Evolutionary conservation across 2,113 vertebrate species (phyloP).

Genomic region (Pao palembangensis): DNA sequence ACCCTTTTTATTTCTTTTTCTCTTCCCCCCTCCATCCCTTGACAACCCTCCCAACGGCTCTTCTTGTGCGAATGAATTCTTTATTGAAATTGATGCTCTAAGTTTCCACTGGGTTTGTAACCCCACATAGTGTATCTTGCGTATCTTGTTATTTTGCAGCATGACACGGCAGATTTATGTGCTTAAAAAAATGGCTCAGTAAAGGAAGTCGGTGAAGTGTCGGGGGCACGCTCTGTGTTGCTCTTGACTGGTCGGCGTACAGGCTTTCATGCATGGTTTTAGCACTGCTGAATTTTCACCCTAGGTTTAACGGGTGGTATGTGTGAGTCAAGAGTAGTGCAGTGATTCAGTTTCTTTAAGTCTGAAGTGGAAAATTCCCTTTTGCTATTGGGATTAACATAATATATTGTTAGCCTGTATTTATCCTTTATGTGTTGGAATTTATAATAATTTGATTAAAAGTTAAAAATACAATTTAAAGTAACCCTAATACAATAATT

Average conservation of each 20-base stretch:
- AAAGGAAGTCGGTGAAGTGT: constrained; percentile 48
- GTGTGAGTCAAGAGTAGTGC: constrained; percentile 46
- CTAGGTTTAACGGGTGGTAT: constrained; percentile 67
- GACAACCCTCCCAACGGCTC: constrained; percentile 14
- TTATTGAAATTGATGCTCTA: constrained; percentile 61
- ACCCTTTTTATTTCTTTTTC: constrained; percentile 57
- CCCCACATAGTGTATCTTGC: constrained; percentile 34
- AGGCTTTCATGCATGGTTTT: constrained; percentile 38
- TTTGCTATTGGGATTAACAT: constrained; percentile 44
- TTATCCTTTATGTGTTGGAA: background rate
- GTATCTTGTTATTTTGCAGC: constrained; percentile 47
- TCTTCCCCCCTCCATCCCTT: constrained; percentile 13
- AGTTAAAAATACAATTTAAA: background rate
- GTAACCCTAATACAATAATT: background rate
- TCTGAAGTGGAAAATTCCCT: constrained; percentile 56
- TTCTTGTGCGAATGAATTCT: constrained; percentile 42
- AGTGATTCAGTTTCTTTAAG: constrained; percentile 60
- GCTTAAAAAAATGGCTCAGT: background rate
- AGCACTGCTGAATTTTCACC: constrained; percentile 59
- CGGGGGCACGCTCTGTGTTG: constrained; percentile 36
- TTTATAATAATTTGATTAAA: constrained; percentile 3
- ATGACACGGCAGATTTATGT: constrained; percentile 60
- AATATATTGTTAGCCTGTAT: constrained; percentile 21
- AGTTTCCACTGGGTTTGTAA: constrained; percentile 48
- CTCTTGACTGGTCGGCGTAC: constrained; percentile 38